Percentiles rank a stretch among this genome's conserved stretches.
Evolutionary conservation across 2,888 invertebrate species (phyloP).

Genomic region (Graphium colonna): DNA sequence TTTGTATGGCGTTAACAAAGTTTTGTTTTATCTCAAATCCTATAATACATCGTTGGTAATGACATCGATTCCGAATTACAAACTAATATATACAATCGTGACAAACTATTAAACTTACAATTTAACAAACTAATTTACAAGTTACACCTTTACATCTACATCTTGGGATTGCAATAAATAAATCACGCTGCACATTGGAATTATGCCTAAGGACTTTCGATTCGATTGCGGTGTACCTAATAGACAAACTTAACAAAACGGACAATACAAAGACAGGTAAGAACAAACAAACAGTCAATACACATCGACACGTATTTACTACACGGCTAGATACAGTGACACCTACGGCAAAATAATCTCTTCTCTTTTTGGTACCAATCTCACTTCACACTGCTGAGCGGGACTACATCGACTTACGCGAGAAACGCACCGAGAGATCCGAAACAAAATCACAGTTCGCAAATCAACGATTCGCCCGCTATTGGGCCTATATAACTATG

Average conservation of each 20-base stretch:
- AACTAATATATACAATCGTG: slow-evolving; percentile 66
- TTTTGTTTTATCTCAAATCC: slow-evolving; percentile 47
- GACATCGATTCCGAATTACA: slow-evolving; percentile 65
- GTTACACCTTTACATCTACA: slow-evolving; percentile 50
- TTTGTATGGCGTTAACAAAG: slow-evolving; percentile 76
- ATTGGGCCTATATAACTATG: slow-evolving; percentile 38
- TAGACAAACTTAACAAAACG: slow-evolving; percentile 61
- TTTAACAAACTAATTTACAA: slow-evolving; percentile 58
- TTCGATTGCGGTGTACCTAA: slow-evolving; percentile 37
- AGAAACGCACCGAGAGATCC: slow-evolving; percentile 60
- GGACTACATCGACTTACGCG: slow-evolving; percentile 55
- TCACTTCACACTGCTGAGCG: slow-evolving; percentile 68
- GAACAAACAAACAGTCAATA: slow-evolving; percentile 45
- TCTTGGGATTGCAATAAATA: slow-evolving; percentile 63
- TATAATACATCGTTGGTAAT: slow-evolving; percentile 76
- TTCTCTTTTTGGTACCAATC: slow-evolving; percentile 72
- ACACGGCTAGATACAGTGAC: slow-evolving; percentile 55
- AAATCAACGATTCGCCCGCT: slow-evolving; percentile 50
- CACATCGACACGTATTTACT: slow-evolving; percentile 43
- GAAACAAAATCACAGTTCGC: slow-evolving; percentile 72
- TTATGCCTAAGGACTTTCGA: slow-evolving; percentile 36
- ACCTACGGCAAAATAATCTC: slow-evolving; percentile 67
- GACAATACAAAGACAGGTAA: slow-evolving; percentile 35
- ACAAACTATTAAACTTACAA: slow-evolving; percentile 56
- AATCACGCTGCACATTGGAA: slow-evolving; percentile 51